Percentiles rank a stretch among this genome's conserved stretches.
Evolutionary conservation across 2,113 vertebrate genomes (phyloP).

Genomic region (Poeciliopsis prolifica): DNA sequence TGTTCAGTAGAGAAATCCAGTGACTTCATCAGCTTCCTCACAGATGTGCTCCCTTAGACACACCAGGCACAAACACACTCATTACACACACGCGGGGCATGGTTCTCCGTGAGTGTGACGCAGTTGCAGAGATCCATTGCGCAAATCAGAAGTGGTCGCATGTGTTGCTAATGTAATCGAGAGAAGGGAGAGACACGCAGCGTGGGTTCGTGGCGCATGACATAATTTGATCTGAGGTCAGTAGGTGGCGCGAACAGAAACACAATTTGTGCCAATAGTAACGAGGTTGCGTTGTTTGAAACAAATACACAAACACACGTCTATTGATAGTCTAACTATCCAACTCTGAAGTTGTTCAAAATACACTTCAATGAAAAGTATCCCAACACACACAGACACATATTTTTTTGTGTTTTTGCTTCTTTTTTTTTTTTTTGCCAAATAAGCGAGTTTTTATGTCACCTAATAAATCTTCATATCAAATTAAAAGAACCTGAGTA

Average conservation of each 20-base stretch:
- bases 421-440: no score
- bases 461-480: no score
- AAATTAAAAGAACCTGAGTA: no score
- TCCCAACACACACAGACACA: no score
- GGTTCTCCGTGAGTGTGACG: slow-evolving; percentile 55
- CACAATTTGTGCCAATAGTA: no score
- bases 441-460: no score
- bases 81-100: slow-evolving; percentile 51
- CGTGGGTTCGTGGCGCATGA: slow-evolving; percentile 42
- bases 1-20: slow-evolving; percentile 28
- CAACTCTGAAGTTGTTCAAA: no score
- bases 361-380: no score
- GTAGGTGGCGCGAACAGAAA: slow-evolving; percentile 19
- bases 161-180: slow-evolving; percentile 57
- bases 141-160: slow-evolving; percentile 67
- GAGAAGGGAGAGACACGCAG: slow-evolving; percentile 23
- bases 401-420: no score
- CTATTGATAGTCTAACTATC: no score
- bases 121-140: slow-evolving; percentile 50
- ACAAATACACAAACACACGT: no score
- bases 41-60: slow-evolving; percentile 70
- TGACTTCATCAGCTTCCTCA: slow-evolving; percentile 58
- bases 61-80: slow-evolving; percentile 44
- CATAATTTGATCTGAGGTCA: slow-evolving; percentile 53
- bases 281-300: no score